Evolutionary conservation across 1,140 invertebrate species (phyloP).

Genomic region (Drosophila sp.): DNA sequence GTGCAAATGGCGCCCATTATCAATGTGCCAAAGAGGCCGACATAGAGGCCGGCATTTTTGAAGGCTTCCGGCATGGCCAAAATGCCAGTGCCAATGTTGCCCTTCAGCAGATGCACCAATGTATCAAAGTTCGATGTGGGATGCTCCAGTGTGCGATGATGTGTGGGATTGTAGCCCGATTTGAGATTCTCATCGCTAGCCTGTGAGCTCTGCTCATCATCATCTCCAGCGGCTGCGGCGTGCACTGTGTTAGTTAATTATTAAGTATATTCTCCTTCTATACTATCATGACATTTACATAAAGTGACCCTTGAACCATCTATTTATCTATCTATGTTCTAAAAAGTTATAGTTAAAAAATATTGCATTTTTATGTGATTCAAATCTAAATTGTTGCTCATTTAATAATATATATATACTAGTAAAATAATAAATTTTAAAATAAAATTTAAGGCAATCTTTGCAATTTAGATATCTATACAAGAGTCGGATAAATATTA

Average conservation of each 20-base stretch:
- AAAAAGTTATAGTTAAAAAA: neutral
- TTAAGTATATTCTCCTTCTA: conserved; percentile 11
- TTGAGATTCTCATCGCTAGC: conserved; percentile 44
- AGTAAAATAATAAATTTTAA: no score
- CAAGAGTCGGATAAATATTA: no score
- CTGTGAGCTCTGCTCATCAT: conserved; percentile 55
- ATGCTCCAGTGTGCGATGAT: conserved; percentile 89
- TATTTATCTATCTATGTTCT: neutral
- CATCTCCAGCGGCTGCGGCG: conserved; percentile 60
- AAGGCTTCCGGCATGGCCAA: conserved; percentile 94
- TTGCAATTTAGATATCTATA: no score
- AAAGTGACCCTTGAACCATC: neutral
- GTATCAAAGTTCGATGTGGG: conserved; percentile 93
- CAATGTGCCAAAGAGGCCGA: conserved; percentile 90
- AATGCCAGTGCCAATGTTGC: conserved; percentile 94
- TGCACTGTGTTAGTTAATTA: conserved; percentile 58
- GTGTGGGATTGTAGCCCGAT: conserved; percentile 87
- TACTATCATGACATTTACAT: conserved; percentile 17
- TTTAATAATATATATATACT: no score
- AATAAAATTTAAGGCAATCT: no score
- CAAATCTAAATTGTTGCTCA: no score
- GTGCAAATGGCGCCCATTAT: conserved; percentile 92
- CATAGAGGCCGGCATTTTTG: conserved; percentile 91
- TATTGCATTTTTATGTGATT: neutral
- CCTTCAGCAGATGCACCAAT: conserved; percentile 92